Evolutionary conservation across 2,888 invertebrate species (phyloP), one percentile per base, ranked within the genome.

Genomic region (Stenoptilia bipunctidactyla): DNA sequence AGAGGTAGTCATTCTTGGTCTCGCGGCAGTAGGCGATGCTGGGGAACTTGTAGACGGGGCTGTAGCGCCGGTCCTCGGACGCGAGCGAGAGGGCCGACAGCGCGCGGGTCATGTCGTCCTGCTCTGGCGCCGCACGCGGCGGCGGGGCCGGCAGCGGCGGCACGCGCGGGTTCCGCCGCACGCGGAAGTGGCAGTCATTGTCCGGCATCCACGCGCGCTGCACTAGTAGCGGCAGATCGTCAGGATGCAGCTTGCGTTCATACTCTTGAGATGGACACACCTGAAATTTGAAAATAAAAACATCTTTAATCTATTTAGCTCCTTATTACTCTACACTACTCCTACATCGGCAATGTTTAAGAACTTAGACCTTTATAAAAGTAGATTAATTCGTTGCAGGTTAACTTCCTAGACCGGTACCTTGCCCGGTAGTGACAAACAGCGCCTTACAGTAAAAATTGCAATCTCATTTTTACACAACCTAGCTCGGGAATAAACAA

Each of bases 161-260:
- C 50, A 92, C 93, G 55, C 92, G 90, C 0, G 92, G 92, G 76
- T 93, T 93, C 48, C 93, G 86, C 42, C 93, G 87, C 43, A 95
- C 90, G 34, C 94, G 85, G 74, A 95, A 93, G 72, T 94, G 93
- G 55, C 92, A 92, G 61, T 89, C 88, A 41, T 85, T 87, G 64
- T 87, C 88, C 5, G 88, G 72, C 42, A 89, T 87, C 89, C 92
- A 90, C 8, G 89, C 86, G 51, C 90, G 89, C 66, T 94, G 94
- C 25, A 94, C 93, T 52, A 90, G 87, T 15, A 95, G 82, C 0
- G 95, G 94, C 45, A 92, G 85, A 68, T 95, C 95, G 52, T 94
- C 94, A 0, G 93, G 92, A 69, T 95, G 94, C 27, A 95, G 75
- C 75, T 94, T 94, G 42, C 95, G 87, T 70, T 95, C 94, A 73